Evolutionary conservation across 2,113 vertebrate species (phyloP).

Genomic region (Petrocephalus zakoni): DNA sequence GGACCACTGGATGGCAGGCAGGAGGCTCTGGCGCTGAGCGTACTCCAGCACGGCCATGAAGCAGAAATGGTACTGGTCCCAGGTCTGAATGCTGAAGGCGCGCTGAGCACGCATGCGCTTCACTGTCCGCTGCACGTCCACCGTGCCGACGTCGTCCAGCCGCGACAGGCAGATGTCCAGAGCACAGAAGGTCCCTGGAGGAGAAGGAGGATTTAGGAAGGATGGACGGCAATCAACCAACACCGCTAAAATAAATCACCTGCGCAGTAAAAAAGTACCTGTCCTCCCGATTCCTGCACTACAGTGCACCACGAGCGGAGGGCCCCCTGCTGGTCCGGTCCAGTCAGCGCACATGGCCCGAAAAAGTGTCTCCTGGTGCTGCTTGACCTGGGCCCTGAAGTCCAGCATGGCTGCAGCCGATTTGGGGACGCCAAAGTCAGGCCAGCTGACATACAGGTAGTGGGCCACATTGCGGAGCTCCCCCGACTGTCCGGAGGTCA

Average conservation of each 20-base stretch:
- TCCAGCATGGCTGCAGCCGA: conserved; percentile 70
- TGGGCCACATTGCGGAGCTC: conserved; percentile 63
- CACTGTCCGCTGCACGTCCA: conserved; percentile 64
- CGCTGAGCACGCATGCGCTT: conserved; percentile 65
- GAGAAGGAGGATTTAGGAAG: background rate
- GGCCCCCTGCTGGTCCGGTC: conserved; percentile 59
- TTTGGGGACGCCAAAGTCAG: conserved; percentile 70
- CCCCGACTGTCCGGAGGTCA: conserved; percentile 47
- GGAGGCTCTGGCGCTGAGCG: conserved; percentile 58
- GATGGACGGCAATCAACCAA: background rate
- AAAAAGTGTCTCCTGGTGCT: conserved; percentile 52
- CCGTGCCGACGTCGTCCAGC: conserved; percentile 66
- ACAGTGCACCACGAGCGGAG: conserved; percentile 68
- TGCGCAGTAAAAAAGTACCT: conserved; percentile 44
- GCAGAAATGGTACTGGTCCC: conserved; percentile 74
- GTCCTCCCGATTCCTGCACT: conserved; percentile 71
- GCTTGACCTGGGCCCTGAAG: conserved; percentile 64
- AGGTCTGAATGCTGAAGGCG: conserved; percentile 72
- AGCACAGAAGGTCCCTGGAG: conserved; percentile 67
- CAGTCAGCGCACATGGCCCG: conserved; percentile 55
- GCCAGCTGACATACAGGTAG: conserved; percentile 73
- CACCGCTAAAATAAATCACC: background rate
- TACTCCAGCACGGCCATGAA: conserved; percentile 67
- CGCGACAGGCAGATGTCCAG: conserved; percentile 70
- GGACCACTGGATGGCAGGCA: conserved; percentile 70